A percentile compares a stretch with the other conserved stretches of the same genome.
These are phyloP conservation scores for Druceiella hillmani DNA, from an alignment of 2,888 invertebrate genomes.

Conservation along the genomic window DNA sequence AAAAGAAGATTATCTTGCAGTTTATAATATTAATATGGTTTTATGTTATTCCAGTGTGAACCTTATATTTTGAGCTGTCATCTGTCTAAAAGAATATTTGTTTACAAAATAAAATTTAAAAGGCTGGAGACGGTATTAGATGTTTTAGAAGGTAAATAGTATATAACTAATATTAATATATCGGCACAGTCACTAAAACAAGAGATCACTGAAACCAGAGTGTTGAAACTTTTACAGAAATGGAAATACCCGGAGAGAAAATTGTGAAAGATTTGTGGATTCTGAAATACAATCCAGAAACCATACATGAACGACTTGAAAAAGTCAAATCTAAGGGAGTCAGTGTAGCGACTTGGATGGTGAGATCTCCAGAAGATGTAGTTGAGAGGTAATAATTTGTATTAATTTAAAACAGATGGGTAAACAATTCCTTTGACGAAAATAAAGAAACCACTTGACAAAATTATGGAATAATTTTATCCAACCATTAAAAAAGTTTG, in stretches of 20 bases:
- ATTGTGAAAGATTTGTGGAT: slow-evolving; percentile 60
- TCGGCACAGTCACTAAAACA: too few species aligned
- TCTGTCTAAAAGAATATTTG: slow-evolving; percentile 47
- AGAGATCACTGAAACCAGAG: too few species aligned
- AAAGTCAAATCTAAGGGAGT: slow-evolving; percentile 45
- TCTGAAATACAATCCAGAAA: slow-evolving; percentile 52
- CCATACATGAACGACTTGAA: slow-evolving; percentile 47
- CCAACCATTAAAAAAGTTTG: too few species aligned
- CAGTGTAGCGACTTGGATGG: slow-evolving; percentile 61
- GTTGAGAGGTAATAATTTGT: slow-evolving; percentile 48
- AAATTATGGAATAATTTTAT: too few species aligned
- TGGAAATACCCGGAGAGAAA: slow-evolving; percentile 48
- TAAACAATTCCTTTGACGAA: too few species aligned
- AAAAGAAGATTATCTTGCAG: too few species aligned
- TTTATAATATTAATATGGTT: too few species aligned
- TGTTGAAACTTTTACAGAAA: slow-evolving; percentile 32
- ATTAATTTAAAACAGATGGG: too few species aligned
- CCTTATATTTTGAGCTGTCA: slow-evolving; percentile 41
- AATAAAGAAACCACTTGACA: too few species aligned
- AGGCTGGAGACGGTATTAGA: slow-evolving; percentile 50
- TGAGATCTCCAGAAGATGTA: slow-evolving; percentile 53
- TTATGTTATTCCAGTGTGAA: slow-evolving; percentile 35
- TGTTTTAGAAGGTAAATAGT: slow-evolving; percentile 41
- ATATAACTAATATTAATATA: too few species aligned
- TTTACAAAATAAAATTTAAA: slow-evolving; percentile 50